Conservation (phyloP, 2,113 vertebrate species). For the Chlamydotis undulata region DNA sequence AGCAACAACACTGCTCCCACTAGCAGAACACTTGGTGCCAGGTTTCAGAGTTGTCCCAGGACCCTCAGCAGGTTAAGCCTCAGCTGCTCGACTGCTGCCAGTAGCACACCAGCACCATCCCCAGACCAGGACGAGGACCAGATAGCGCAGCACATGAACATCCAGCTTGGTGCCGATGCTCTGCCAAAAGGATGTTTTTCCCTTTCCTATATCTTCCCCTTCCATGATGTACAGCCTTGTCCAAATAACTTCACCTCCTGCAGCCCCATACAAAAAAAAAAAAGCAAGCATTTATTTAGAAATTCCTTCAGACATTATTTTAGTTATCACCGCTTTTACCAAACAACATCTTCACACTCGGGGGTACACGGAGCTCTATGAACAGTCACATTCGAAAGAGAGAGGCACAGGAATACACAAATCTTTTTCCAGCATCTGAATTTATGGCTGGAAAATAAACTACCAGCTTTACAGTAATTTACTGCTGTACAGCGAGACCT, state of each 20-base stretch:
- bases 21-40: not conserved
- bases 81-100: not conserved
- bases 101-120: not conserved
- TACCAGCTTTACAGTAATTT: constrained; percentile 30
- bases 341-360: not conserved
- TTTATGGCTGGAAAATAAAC: constrained; percentile 51
- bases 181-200: not conserved
- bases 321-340: not conserved
- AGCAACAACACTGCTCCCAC: not conserved
- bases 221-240: not conserved
- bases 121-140: rapidly evolving
- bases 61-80: not conserved
- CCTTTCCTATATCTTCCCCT: not conserved
- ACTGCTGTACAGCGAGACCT: not conserved
- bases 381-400: not conserved
- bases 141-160: rapidly evolving
- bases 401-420: not conserved
- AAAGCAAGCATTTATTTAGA: not conserved
- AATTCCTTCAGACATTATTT: not conserved
- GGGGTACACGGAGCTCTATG: not conserved
- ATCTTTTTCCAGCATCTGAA: constrained; percentile 7
- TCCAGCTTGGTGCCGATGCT: not conserved
- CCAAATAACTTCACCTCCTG: not conserved
- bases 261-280: not conserved
- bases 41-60: not conserved